Percentiles rank a stretch among this genome's conserved stretches.
Evolutionary conservation across 2,888 invertebrate species (phyloP).

Genomic region (Argyra leucocephala): DNA sequence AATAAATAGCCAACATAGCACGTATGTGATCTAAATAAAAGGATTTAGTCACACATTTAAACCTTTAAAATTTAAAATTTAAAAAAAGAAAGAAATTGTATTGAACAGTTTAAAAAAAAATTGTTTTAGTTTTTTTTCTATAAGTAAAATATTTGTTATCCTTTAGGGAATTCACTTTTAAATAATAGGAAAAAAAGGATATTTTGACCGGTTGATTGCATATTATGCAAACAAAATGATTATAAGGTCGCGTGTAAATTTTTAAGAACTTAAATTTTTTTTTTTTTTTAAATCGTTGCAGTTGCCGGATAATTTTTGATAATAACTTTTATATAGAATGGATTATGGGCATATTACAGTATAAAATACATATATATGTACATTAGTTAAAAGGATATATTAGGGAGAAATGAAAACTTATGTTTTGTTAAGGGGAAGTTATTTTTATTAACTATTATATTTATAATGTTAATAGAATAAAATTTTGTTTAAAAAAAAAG

Average conservation of each 20-base stretch:
- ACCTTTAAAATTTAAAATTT: not conserved
- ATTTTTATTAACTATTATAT: too few relatives aligned
- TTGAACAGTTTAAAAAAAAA: not conserved
- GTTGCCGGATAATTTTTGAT: not conserved
- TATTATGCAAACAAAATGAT: not conserved
- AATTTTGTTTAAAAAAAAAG: too few relatives aligned
- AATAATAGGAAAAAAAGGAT: not conserved
- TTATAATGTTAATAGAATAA: too few relatives aligned
- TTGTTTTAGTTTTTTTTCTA: too few relatives aligned
- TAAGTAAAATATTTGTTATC: not conserved
- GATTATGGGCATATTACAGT: too few relatives aligned
- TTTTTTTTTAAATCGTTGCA: not conserved
- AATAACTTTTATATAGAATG: not conserved
- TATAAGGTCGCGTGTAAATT: not conserved
- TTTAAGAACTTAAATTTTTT: not conserved
- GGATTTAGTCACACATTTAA: too few relatives aligned
- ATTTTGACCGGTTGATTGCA: slow-evolving; percentile 4
- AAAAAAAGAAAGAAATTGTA: not conserved
- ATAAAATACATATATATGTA: too few relatives aligned
- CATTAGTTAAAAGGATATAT: too few relatives aligned
- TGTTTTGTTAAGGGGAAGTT: too few relatives aligned
- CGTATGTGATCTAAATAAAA: not conserved
- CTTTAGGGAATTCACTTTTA: not conserved
- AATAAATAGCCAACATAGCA: not conserved
- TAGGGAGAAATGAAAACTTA: too few relatives aligned